These are phyloP conservation scores for Limnephilus marmoratus DNA, from an alignment of 2,888 invertebrate genomes.

Conservation along the genomic window DNA sequence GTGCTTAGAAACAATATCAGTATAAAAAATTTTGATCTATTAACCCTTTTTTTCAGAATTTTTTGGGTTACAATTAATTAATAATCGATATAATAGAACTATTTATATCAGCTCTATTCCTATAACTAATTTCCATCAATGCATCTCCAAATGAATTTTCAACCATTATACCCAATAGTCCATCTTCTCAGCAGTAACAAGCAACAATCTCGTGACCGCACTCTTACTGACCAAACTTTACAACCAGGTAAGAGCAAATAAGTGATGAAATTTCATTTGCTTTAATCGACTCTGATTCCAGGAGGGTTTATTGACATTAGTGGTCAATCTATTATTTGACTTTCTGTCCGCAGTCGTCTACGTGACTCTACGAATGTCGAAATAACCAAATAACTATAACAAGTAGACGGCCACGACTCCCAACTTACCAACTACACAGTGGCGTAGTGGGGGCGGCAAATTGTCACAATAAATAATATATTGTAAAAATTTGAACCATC, in stretches of 20 bases:
- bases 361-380: constrained; percentile 50
- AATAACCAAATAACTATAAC: neutral
- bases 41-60: too few species aligned
- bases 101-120: neutral
- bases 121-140: neutral
- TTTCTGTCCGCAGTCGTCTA: constrained; percentile 41
- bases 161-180: neutral
- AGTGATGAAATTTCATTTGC: constrained; percentile 55
- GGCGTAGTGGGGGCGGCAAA: too few species aligned
- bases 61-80: too few species aligned
- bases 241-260: constrained; percentile 14
- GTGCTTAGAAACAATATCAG: too few species aligned
- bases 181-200: neutral
- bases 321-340: constrained; percentile 51
- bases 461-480: too few species aligned
- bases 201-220: constrained; percentile 3
- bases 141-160: neutral
- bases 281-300: constrained; percentile 52
- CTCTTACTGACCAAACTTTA: constrained; percentile 17
- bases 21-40: too few species aligned
- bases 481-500: too few species aligned
- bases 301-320: constrained; percentile 59
- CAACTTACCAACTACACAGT: neutral
- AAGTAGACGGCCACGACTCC: neutral
- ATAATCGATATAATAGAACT: neutral